Evolutionary conservation across 2,888 invertebrate species (phyloP).

Genomic region (Pemphredon lugubris): DNA sequence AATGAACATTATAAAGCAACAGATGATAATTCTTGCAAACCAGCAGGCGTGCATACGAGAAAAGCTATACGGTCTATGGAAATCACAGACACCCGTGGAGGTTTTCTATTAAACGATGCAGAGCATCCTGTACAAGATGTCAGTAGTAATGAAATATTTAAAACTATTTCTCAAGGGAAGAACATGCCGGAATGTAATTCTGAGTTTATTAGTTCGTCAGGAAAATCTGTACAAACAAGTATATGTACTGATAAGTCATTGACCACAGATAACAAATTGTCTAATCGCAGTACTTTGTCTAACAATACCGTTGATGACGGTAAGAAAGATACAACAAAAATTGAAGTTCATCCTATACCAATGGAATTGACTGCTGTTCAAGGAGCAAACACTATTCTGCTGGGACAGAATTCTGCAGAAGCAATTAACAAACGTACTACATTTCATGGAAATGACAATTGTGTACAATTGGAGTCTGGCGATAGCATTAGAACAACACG

Average conservation of each 20-base stretch:
- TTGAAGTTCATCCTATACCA: too few relatives aligned
- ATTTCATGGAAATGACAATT: not conserved
- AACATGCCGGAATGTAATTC: not conserved
- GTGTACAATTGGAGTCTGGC: not conserved
- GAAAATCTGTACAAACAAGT: not conserved
- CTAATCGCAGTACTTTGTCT: too few relatives aligned
- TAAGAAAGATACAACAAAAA: too few relatives aligned
- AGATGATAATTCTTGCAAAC: not conserved
- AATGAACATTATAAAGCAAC: not conserved
- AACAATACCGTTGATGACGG: too few relatives aligned
- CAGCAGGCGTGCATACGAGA: not conserved
- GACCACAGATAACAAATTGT: not conserved
- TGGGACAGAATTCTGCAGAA: not conserved
- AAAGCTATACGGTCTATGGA: slow-evolving; percentile 38
- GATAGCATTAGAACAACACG: slow-evolving; percentile 6
- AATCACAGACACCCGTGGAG: slow-evolving; percentile 25
- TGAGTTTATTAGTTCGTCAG: not conserved
- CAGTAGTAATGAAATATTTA: not conserved
- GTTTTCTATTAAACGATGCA: not conserved
- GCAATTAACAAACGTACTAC: not conserved
- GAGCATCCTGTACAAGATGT: not conserved
- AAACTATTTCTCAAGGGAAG: not conserved
- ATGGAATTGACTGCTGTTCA: too few relatives aligned
- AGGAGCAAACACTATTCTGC: too few relatives aligned
- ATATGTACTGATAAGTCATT: not conserved